A percentile compares a stretch with the other conserved stretches of the same genome.
Evolutionary conservation across 2,888 invertebrate species (phyloP).

Genomic region (Cryptosula pallasiana): DNA sequence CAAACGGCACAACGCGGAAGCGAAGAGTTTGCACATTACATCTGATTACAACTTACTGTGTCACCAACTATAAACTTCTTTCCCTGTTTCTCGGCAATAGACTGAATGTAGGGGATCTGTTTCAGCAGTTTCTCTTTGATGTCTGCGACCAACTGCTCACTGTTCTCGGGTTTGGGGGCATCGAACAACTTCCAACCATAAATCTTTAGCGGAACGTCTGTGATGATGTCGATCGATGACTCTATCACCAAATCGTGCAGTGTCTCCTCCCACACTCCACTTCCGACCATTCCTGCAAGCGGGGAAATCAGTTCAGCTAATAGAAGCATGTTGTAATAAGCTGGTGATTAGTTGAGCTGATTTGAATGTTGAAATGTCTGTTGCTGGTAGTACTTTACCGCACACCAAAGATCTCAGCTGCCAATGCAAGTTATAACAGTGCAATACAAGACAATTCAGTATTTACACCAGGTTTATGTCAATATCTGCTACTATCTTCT

Average conservation of each 20-base stretch:
- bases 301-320: no score
- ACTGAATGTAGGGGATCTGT: neutral
- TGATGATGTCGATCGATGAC: neutral
- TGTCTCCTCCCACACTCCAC: neutral
- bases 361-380: no score
- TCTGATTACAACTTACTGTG: neutral
- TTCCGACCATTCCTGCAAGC: neutral
- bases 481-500: no score
- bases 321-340: no score
- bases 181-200: conserved; percentile 6
- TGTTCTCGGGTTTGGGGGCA: neutral
- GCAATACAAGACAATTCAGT: no score
- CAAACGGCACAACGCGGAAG: no score
- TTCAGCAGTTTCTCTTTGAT: neutral
- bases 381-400: no score
- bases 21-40: no score
- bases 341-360: no score
- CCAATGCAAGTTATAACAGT: no score
- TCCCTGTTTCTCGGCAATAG: conserved; percentile 8
- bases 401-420: no score
- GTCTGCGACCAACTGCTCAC: neutral
- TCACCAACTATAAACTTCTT: conserved; percentile 15
- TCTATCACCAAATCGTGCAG: neutral
- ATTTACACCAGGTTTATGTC: no score
- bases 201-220: neutral